Conservation (phyloP, 2,888 invertebrate genomes). For the Pandemis cinnamomeana region DNA sequence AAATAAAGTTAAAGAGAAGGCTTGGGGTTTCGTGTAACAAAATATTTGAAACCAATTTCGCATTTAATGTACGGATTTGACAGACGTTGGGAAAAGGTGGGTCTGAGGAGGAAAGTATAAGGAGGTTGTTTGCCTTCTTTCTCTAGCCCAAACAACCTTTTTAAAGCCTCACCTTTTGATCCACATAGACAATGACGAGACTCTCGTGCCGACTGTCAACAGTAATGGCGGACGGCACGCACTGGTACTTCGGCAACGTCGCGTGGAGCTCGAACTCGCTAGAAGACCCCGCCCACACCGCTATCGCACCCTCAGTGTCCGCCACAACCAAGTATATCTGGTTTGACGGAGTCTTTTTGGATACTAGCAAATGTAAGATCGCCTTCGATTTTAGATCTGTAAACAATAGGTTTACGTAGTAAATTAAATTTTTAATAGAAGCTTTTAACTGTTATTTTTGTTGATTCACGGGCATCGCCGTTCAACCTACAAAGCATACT, state of each 20-base stretch:
- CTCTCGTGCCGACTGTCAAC: slow-evolving; percentile 85
- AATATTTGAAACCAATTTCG: no score
- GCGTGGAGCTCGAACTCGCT: slow-evolving; percentile 74
- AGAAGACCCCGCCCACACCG: slow-evolving; percentile 83
- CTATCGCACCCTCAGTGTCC: slow-evolving; percentile 87
- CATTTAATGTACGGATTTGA: no score
- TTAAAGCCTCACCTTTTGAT: slow-evolving; percentile 87
- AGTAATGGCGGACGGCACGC: slow-evolving; percentile 89
- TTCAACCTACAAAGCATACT: no score
- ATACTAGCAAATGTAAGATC: slow-evolving; percentile 52
- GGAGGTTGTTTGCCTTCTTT: not conserved
- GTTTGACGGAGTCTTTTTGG: slow-evolving; percentile 25
- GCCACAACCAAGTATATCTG: slow-evolving; percentile 86
- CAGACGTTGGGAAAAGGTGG: no score
- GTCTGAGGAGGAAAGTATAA: no score
- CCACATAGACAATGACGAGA: slow-evolving; percentile 90
- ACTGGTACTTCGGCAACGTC: slow-evolving; percentile 88
- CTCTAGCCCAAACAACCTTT: not conserved
- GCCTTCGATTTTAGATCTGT: slow-evolving; percentile 78
- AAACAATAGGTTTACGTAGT: slow-evolving; percentile 42
- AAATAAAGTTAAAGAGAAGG: no score
- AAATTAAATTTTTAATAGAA: no score
- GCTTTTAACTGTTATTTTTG: not conserved
- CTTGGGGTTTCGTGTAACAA: no score
- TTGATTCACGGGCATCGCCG: no score